A percentile compares a stretch with the other conserved stretches of the same genome.
phyloP scores from a whole-genome alignment of 2,113 vertebrate species.

The Myodes glareolus region DNA sequence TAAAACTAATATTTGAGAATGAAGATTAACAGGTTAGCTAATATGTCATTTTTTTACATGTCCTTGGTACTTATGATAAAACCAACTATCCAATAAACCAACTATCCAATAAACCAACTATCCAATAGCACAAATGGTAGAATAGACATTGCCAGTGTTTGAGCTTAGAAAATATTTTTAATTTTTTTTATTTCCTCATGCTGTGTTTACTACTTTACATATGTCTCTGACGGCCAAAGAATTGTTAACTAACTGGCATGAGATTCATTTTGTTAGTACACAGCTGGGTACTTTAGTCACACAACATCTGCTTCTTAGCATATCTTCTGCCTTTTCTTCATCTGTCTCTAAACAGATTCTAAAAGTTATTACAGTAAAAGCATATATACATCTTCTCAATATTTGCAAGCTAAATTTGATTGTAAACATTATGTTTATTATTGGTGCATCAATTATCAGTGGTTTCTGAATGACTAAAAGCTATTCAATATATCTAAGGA shows the following conservation, averaged over 20 bases:
- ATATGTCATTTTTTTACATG: conserved; percentile 51
- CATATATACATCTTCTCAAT: neutral
- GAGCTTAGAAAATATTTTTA: conserved; percentile 76
- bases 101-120: conserved; percentile 79
- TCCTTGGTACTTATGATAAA: conserved; percentile 80
- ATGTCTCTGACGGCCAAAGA: conserved; percentile 87
- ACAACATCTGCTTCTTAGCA: conserved; percentile 87
- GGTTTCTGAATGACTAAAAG: conserved; percentile 58
- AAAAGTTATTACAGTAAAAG: conserved; percentile 36
- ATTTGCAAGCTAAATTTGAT: conserved; percentile 53
- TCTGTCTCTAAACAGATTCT: conserved; percentile 60
- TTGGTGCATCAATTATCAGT: conserved; percentile 24
- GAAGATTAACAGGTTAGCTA: conserved; percentile 72
- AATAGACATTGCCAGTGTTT: conserved; percentile 80
- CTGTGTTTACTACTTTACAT: conserved; percentile 83
- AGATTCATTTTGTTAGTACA: conserved; percentile 86
- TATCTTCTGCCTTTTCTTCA: conserved; percentile 83
- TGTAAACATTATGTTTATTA: conserved; percentile 46
- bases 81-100: conserved; percentile 78
- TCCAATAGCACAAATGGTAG: conserved; percentile 82
- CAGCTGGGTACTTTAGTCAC: conserved; percentile 89
- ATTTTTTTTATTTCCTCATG: conserved; percentile 77
- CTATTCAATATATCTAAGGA: neutral
- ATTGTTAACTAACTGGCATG: conserved; percentile 88
- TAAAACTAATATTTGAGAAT: conserved; percentile 41